phyloP scores from a whole-genome alignment of 2,797 vertebrate genomes.

The Miichthys miiuy region DNA sequence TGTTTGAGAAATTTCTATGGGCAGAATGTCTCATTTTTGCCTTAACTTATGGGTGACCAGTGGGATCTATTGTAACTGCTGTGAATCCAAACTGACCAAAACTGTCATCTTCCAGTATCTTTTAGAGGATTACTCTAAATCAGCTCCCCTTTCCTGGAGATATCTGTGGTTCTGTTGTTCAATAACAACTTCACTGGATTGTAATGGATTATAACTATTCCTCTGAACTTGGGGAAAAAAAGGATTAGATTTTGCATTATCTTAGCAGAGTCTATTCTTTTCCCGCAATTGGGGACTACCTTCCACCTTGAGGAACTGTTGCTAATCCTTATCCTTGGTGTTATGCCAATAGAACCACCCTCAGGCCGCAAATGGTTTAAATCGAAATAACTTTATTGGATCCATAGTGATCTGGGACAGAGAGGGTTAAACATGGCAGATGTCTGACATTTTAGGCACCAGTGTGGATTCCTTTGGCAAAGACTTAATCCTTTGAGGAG shows the following conservation, averaged over 20 bases:
- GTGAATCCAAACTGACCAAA: conserved; percentile 32
- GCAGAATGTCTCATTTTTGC: not conserved
- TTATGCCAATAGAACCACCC: conserved; percentile 75
- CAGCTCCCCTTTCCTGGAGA: conserved; percentile 24
- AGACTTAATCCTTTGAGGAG: conserved; percentile 68
- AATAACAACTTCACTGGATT: not conserved
- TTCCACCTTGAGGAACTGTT: conserved; percentile 13
- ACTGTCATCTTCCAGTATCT: conserved; percentile 22
- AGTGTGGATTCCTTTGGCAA: conserved; percentile 81
- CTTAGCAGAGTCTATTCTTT: conserved; percentile 12
- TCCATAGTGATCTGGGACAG: conserved; percentile 75
- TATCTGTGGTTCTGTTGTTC: conserved; percentile 16
- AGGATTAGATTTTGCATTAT: conserved; percentile 26
- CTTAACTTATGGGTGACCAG: not conserved
- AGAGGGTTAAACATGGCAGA: conserved; percentile 78
- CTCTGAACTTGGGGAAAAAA: conserved; percentile 5
- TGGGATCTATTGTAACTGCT: conserved; percentile 30
- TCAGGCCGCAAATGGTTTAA: conserved; percentile 73
- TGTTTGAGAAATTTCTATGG: not conserved
- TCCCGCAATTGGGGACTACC: conserved; percentile 8
- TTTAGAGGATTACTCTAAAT: conserved; percentile 37
- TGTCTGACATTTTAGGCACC: conserved; percentile 80
- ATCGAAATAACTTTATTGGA: conserved; percentile 83
- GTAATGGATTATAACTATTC: conserved; percentile 29
- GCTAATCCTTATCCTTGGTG: conserved; percentile 28